Evolutionary conservation across 2,113 vertebrate genomes (phyloP).

Genomic region (Pheucticus melanocephalus): DNA sequence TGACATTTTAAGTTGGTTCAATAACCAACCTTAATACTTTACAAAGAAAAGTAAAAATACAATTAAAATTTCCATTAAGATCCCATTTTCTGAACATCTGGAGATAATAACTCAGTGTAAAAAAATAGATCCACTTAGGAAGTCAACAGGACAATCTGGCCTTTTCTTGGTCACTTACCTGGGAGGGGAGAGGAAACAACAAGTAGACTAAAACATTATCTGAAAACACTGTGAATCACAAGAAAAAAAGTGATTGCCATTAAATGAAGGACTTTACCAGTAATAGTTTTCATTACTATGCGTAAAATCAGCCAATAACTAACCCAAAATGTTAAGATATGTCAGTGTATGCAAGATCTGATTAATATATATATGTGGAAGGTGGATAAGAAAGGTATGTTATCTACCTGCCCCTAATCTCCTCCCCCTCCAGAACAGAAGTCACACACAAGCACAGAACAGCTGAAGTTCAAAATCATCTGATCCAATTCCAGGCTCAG

Average conservation of each 20-base stretch:
- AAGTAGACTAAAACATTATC: neutral
- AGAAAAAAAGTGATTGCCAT: neutral
- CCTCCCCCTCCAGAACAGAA: neutral
- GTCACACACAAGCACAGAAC: neutral
- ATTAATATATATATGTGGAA: accelerated
- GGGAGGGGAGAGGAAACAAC: accelerated
- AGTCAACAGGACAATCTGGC: neutral
- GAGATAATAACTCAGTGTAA: neutral
- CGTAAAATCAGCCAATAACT: neutral
- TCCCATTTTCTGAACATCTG: neutral
- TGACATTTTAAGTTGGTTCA: neutral
- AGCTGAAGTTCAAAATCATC: neutral
- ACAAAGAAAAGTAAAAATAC: neutral
- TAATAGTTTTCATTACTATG: neutral
- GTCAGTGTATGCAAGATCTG: neutral
- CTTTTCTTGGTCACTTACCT: neutral
- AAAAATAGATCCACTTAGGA: neutral
- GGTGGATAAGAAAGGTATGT: neutral
- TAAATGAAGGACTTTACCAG: neutral
- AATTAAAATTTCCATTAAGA: neutral
- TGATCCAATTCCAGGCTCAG: neutral
- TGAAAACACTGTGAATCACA: neutral
- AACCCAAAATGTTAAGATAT: neutral
- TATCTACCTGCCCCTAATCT: neutral
- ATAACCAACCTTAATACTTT: neutral